Evolutionary conservation across 2,888 invertebrate species (phyloP), one percentile per base, ranked within the genome.

Genomic region (Ametastegia equiseti): DNA sequence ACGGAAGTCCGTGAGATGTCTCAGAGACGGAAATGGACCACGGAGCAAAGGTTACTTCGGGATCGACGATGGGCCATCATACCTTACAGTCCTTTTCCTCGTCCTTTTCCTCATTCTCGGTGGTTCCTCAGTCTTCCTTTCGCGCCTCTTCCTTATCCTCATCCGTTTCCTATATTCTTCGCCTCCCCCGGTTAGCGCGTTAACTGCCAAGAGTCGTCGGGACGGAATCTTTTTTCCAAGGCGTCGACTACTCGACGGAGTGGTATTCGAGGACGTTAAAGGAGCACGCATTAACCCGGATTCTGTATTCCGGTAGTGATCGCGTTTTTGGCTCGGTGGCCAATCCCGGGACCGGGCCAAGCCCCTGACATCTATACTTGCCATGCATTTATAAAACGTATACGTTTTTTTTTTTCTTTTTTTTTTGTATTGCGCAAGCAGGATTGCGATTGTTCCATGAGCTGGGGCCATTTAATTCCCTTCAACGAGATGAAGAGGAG

Each of bases 251-350:
- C 75, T 50, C 54, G n/a, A n/a, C 7, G 11, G 42, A n/a, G 36
- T n/a, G n/a, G n/a, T n/a, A n/a, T 36, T 39, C 67, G 67, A n/a
- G n/a, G n/a, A 39, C 67, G 36, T 7, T 47, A 71, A 75, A 30
- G 23, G 78, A 42, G 78, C 60, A 27, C 27, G 63, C 78, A 63
- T 78, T 78, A 78, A 78, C 78, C 78, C 78, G 27, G 60, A 78
- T 63, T 63, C 75, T 27, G 27, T 11, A 9, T 27, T n/a, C 15
- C n/a, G n/a, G n/a, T 50, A 57, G 57, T n/a, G 60, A 78, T 42
- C 78, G 11, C n/a, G 36, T 75, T 75, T 75, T 75, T 75, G 75
- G 75, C 54, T 75, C 50, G 19, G 19, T 54, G n/a, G 54, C 75
- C 75, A 75, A 54, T 33, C 30, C 54, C 45, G 23, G 2, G n/a